phyloP scores from a whole-genome alignment of 2,888 invertebrate genomes.

The Pandemis cinnamomeana region DNA sequence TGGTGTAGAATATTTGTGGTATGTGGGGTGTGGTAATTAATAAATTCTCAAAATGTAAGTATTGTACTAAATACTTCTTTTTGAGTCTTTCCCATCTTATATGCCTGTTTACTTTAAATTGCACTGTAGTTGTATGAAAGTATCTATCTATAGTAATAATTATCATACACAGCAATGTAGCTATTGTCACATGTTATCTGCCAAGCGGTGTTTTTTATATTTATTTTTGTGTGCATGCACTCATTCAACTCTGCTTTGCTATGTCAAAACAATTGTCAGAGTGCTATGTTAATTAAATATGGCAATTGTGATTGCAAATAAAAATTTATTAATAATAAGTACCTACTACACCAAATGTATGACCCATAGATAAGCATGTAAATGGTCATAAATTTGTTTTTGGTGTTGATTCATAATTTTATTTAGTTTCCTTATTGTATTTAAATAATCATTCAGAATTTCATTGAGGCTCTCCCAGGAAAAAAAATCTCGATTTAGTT shows the following conservation, averaged over 20 bases:
- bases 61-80: no score
- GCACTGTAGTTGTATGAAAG: neutral
- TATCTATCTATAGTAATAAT: no score
- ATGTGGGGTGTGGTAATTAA: neutral
- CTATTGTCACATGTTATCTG: neutral
- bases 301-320: neutral
- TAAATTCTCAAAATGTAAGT: neutral
- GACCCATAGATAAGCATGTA: no score
- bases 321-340: no score
- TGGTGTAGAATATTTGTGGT: neutral
- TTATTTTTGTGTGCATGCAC: neutral
- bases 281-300: neutral
- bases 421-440: no score
- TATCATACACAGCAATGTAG: neutral
- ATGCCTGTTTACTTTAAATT: neutral
- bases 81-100: neutral
- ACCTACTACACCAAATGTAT: no score
- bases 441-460: no score
- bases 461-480: no score
- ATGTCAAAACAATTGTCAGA: neutral
- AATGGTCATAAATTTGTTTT: no score
- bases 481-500: no score
- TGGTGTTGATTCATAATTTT: no score
- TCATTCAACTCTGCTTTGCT: neutral
- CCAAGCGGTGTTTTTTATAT: neutral